Evolutionary conservation across 2,113 vertebrate genomes (phyloP).

Genomic region (Toxotes jaculatrix): DNA sequence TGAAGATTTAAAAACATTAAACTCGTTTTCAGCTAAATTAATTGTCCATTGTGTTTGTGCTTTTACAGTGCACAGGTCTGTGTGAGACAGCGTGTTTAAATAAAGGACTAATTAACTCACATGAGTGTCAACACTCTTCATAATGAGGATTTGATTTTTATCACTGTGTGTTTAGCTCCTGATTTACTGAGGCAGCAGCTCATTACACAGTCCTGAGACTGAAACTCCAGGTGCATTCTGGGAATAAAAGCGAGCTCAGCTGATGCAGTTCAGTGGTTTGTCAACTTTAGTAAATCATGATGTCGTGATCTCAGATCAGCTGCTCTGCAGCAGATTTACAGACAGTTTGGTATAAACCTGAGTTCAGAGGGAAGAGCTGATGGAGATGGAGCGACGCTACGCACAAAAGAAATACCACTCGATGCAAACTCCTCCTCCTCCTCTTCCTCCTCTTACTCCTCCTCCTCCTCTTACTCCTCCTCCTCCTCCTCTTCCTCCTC

Average conservation of each 20-base stretch:
- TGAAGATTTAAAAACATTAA: neutral
- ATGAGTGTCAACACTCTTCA: slow-evolving; percentile 22
- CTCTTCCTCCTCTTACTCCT: no score
- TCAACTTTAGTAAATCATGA: neutral
- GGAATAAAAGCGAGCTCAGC: neutral
- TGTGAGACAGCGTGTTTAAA: slow-evolving; percentile 24
- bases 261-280: neutral
- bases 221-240: slow-evolving; percentile 39
- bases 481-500: no score
- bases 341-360: no score
- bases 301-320: neutral
- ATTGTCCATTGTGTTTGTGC: neutral
- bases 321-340: no score
- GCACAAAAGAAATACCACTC: no score
- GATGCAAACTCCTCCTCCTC: no score
- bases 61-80: neutral
- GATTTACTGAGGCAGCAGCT: neutral
- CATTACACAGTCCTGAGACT: neutral
- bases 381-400: no score
- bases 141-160: slow-evolving; percentile 32
- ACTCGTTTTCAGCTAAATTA: neutral
- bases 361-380: no score
- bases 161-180: neutral
- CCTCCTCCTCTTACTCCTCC: no score
- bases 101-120: slow-evolving; percentile 50